Evolutionary conservation across 1,140 invertebrate species (phyloP).

Genomic region (Olivierus martensii): DNA sequence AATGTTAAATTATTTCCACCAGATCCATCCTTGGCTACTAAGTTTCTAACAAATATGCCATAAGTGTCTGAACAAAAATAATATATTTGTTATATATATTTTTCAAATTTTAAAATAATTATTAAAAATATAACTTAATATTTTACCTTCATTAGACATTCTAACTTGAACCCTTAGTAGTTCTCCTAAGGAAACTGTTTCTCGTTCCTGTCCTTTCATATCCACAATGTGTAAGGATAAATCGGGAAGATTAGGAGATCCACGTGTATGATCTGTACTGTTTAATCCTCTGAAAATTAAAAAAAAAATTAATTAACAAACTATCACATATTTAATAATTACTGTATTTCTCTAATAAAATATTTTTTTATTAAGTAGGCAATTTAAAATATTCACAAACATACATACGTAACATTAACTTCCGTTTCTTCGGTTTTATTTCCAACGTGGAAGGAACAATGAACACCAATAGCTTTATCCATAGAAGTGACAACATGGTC

Average conservation of each 20-base stretch:
- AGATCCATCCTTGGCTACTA: slow-evolving; percentile 77
- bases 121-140: neutral
- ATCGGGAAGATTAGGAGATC: slow-evolving; percentile 18
- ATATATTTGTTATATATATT: too few species aligned
- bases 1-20: slow-evolving; percentile 16
- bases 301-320: neutral
- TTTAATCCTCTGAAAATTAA: slow-evolving; percentile 3
- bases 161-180: slow-evolving; percentile 21
- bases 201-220: slow-evolving; percentile 17
- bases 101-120: neutral
- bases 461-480: slow-evolving; percentile 21
- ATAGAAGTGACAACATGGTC: slow-evolving; percentile 19
- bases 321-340: neutral
- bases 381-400: neutral
- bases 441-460: slow-evolving; percentile 20
- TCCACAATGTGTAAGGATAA: slow-evolving; percentile 22
- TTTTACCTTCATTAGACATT: slow-evolving; percentile 21
- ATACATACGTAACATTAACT: slow-evolving; percentile 16
- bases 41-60: slow-evolving; percentile 82
- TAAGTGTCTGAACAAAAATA: slow-evolving; percentile 38
- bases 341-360: too few species aligned
- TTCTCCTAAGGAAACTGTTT: slow-evolving; percentile 21
- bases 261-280: slow-evolving; percentile 15
- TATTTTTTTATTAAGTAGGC: neutral
- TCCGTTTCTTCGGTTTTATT: slow-evolving; percentile 19